Evolutionary conservation across 2,888 invertebrate genomes (phyloP).

Genomic region (Panzeria rudis): DNA sequence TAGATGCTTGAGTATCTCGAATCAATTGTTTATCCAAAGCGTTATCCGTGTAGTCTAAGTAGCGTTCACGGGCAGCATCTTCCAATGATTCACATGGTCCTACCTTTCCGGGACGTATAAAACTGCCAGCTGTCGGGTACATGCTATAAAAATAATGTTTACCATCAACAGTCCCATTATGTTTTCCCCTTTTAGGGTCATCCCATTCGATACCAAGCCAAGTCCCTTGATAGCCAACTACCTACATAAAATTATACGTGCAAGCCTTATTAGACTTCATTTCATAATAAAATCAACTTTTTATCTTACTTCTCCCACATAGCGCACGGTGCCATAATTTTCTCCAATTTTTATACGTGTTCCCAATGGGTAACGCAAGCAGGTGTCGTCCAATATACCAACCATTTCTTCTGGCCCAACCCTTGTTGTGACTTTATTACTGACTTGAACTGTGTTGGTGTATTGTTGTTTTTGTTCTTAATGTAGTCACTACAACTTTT

Average conservation of each 20-base stretch:
- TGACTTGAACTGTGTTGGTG: constrained; percentile 20
- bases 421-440: constrained; percentile 32
- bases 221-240: constrained; percentile 87
- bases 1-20: constrained; percentile 87
- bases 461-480: constrained; percentile 16
- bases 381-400: constrained; percentile 82
- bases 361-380: constrained; percentile 81
- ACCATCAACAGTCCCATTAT: constrained; percentile 93
- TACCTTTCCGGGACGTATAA: constrained; percentile 93
- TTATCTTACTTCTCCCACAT: constrained; percentile 87
- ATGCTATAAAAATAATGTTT: constrained; percentile 91
- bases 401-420: constrained; percentile 78
- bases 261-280: neutral
- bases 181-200: constrained; percentile 93
- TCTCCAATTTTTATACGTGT: constrained; percentile 81
- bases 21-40: constrained; percentile 87
- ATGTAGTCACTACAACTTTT: neutral
- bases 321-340: constrained; percentile 87
- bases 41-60: constrained; percentile 84
- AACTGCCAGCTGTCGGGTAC: constrained; percentile 93
- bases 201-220: constrained; percentile 99
- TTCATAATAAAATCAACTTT: constrained; percentile 18
- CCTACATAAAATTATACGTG: constrained; percentile 78
- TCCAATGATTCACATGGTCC: constrained; percentile 89
- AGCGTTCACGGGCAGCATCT: constrained; percentile 89